Base-by-base conservation (phyloP, 2,888 invertebrate genomes). In the Hedychridium roseum region DNA sequence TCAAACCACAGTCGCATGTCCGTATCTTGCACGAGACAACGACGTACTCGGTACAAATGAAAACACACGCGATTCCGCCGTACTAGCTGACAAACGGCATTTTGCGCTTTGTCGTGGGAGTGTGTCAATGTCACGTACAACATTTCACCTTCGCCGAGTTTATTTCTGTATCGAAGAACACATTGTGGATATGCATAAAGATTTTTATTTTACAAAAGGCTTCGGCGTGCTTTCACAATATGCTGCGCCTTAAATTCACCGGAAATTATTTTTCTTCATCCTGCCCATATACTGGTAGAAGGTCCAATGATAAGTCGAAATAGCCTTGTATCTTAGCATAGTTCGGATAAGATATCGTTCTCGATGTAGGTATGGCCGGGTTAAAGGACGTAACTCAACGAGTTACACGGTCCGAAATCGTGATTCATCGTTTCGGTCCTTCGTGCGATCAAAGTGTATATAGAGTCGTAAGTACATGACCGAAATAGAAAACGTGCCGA, bases 361-460 rank as follows among this genome's bases (percentile, higher is more conserved):
- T 46, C 34, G 23, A 30, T 39, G 18, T 37, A 43, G 41, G 41
- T 46, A 46, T 34, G 31, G 12, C 12, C 18, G 16, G 43, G 43
- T 39, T 9, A 39, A 14, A 44, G 46, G 41, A 48, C 30, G 54
- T 11, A 17, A 42, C 44, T 31, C 36, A 40, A 37, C 34, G 32
- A 46, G 41, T 41, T 38, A 38, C 28, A 21, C 32, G 35, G 32
- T 43, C 28, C 38, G 23, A 28, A 12, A 17, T 30, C 38, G 52
- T 21, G 28, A 36, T 30, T 30, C 43, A 35, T 17, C 30, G 43
- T 57, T 54, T 38, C 52, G 49, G 44, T 51, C 46, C 18, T 27
- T 58, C 9, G 52, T 47, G 11, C 23, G 50, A 16, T 20, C 42
- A 11, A 48, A 26, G 14, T 21, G 32, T 16, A 12, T 14, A 12